A percentile compares a stretch with the other conserved stretches of the same genome.
Conservation (phyloP, 2,888 invertebrate species). For the Meiosimyza decipiens region DNA sequence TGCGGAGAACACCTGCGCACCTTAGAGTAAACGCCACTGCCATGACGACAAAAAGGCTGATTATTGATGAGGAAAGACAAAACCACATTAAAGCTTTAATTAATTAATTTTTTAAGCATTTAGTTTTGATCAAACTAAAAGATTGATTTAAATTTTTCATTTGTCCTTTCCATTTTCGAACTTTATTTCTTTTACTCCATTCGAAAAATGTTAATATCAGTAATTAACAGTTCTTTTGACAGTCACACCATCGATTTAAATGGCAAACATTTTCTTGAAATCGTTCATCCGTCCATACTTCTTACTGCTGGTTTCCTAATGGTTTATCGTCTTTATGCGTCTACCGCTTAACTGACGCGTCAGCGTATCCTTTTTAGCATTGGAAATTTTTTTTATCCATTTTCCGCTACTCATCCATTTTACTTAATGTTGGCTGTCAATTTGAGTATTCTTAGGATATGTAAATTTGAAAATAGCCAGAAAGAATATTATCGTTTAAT, state of each 20-base stretch:
- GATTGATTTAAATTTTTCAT: no score
- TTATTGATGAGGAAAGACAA: no score
- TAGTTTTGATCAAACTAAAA: no score
- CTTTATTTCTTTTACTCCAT: not conserved
- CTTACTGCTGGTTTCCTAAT: not conserved
- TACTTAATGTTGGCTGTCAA: constrained; percentile 20
- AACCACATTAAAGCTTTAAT: no score
- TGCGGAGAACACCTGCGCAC: no score
- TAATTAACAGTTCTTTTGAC: constrained; percentile 33
- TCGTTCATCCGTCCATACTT: constrained; percentile 2
- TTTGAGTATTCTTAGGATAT: constrained; percentile 32
- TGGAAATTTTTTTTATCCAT: constrained; percentile 23
- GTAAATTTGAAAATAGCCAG: constrained; percentile 26
- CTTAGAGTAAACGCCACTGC: no score
- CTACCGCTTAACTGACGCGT: not conserved
- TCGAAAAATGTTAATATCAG: constrained; percentile 17
- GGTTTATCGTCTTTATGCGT: not conserved
- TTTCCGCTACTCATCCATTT: constrained; percentile 1
- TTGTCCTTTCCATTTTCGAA: no score
- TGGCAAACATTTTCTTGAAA: constrained; percentile 3
- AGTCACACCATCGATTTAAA: constrained; percentile 14
- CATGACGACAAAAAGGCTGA: no score
- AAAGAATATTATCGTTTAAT: constrained; percentile 2
- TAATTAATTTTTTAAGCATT: not conserved
- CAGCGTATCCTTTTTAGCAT: not conserved